Evolutionary conservation across 2,888 invertebrate genomes (phyloP), one percentile per base, ranked within the genome.

Genomic region (Hirtodrosophila trivittata): DNA sequence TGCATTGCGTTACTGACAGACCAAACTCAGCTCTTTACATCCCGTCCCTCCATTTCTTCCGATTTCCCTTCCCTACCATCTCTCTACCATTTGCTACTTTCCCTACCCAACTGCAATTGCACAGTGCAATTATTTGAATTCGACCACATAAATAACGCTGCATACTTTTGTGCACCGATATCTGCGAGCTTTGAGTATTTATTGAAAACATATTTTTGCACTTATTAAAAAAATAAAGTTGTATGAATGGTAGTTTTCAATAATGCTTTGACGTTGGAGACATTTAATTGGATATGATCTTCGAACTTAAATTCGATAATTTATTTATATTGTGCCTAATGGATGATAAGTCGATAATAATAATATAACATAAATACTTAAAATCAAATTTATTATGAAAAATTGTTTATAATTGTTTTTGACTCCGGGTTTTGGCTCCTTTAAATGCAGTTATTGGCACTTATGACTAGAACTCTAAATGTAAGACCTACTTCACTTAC

Each of bases 121-220:
- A 14, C 58, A 57, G 58, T 43, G 68, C 64, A 83, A 82, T 68
- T 63, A 66, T 66, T 54, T 55, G 32, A 65, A 64, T 51, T 59
- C 54, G 57, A 26, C 49, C 49, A 45, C 65, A 75, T 69, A 58
- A 70, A 77, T 69, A 77, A 49, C 54, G 51, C 59, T 54, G 65
- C 60, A 69, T 51, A 62, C 65, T 56, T 73, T 67, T 73, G 28
- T 37, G 69, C 59, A 14, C 16, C 6, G 32, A 18, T 18, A 32
- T 45, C 38, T 7, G 3, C 49, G 21, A 54, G 35, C 42, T 51
- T 51, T 32, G 49, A 46, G 46, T 51, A 84, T 78, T 80, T 78
- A 78, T 82, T 80, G 58, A 64, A 76, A 74, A 74, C 47, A 52
- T 55, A 70, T 56, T 47, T 75, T 75, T 71, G 66, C 59, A 41